Base-by-base conservation (phyloP, 2,888 invertebrate species). In the Bombyx huttoni region DNA sequence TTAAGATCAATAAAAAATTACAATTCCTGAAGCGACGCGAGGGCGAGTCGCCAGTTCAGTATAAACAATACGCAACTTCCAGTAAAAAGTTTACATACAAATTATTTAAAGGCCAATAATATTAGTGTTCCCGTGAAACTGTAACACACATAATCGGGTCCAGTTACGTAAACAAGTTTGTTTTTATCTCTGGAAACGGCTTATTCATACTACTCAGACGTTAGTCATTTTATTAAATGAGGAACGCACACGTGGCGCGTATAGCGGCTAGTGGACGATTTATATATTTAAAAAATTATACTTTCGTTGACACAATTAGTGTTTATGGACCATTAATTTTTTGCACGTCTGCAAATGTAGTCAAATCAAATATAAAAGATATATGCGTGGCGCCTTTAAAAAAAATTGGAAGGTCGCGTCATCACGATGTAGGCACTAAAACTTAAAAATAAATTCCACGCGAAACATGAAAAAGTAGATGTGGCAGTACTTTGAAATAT, bases 291-390 rank as follows among this genome's bases (percentile, higher is more conserved):
- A 12, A 40, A 47, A 13, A 45, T 50, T 12, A 46, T 50, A 33
- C 50, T 24, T 40, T 40, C n/a, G 50, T 35, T 50, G 50, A 50
- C 50, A 50, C 50, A 50, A 50, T 50, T 46, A 46, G 13, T 50
- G 50, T 50, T 50, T 33, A 50, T 50, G 46, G 24, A 8, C 50
- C 13, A 33, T 33, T 49, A 14, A 49, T 13, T 49, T 49, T 49
- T 49, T 49, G 34, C 14, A 40, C 40, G 40, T 40, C 40, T 40
- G 40, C 12, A 12, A 40, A 3, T 40, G 40, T 46, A 12, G 40
- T 46, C 14, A 14, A n/a, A n/a, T n/a, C n/a, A n/a, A n/a, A n/a
- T n/a, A n/a, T n/a, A 45, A 50, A 13, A 51, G 50, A 49, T 49
- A 47, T 35, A 48, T 55, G 45, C 48, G 49, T 51, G 35, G 13